phyloP scores from a whole-genome alignment of 2,113 vertebrate species.

The Myiozetetes cayanensis region DNA sequence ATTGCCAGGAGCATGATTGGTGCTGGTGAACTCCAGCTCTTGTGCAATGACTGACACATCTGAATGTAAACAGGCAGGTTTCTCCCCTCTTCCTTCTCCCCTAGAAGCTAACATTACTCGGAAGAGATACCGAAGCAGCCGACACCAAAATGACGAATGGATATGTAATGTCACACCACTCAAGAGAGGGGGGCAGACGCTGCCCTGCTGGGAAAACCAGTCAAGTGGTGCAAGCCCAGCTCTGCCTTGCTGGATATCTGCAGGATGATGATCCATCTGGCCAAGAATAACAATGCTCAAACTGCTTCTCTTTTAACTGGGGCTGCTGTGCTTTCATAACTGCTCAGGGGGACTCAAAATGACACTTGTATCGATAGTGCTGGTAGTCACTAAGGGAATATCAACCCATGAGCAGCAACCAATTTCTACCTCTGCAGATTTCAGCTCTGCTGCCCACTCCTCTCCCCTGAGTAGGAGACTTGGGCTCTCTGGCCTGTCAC shows the following conservation, averaged over 20 bases:
- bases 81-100: too few relatives aligned
- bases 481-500: neutral
- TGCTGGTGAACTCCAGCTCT: neutral
- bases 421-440: neutral
- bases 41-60: neutral
- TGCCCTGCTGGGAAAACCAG: neutral
- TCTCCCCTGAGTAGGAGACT: neutral
- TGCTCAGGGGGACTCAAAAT: neutral
- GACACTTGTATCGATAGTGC: neutral
- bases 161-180: neutral
- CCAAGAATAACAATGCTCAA: neutral
- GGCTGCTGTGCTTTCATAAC: neutral
- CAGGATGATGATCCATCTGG: neutral
- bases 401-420: neutral
- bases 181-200: neutral
- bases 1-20: neutral
- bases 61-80: neutral
- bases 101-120: neutral
- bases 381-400: neutral
- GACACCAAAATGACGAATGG: neutral
- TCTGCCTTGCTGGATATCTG: neutral
- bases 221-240: neutral
- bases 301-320: neutral
- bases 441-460: rapidly evolving
- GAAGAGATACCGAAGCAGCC: neutral